A percentile compares a stretch with the other conserved stretches of the same genome.
phyloP scores from a whole-genome alignment of 35 echinoderm and acorn worm genomes.

The Heliocidaris erythrogramma region DNA sequence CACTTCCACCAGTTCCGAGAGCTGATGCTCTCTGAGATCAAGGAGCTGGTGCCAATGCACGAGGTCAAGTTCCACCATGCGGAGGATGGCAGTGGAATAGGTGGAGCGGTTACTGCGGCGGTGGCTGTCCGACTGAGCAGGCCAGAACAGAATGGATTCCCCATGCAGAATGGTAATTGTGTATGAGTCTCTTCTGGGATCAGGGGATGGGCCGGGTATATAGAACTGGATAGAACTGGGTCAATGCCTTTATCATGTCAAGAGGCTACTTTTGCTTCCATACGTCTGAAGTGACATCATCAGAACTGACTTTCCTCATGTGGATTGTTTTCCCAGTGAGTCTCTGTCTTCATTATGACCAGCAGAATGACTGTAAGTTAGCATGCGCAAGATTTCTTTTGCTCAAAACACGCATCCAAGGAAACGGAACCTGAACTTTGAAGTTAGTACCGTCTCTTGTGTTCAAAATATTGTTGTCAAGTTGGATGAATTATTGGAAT shows the following conservation, averaged over 20 bases:
- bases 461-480: neutral
- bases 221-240: neutral
- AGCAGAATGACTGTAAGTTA: neutral
- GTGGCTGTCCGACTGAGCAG: conserved; percentile 25
- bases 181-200: neutral
- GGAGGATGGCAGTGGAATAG: conserved; percentile 17
- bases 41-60: conserved; percentile 12
- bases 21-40: conserved; percentile 31
- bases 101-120: conserved; percentile 32
- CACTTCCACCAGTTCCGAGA: conserved; percentile 41
- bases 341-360: neutral
- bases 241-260: neutral
- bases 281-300: neutral
- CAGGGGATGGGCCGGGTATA: no score
- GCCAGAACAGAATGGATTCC: neutral
- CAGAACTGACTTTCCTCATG: neutral
- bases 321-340: neutral
- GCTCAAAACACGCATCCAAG: neutral
- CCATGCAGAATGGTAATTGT: neutral
- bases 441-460: neutral
- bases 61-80: conserved; percentile 28
- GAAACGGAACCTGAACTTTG: neutral
- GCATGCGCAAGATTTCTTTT: neutral
- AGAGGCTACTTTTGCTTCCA: neutral
- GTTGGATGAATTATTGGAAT: neutral